These are phyloP conservation scores for Oostethus manadensis DNA, from an alignment of 2,113 vertebrate genomes.

Conservation along the genomic window DNA sequence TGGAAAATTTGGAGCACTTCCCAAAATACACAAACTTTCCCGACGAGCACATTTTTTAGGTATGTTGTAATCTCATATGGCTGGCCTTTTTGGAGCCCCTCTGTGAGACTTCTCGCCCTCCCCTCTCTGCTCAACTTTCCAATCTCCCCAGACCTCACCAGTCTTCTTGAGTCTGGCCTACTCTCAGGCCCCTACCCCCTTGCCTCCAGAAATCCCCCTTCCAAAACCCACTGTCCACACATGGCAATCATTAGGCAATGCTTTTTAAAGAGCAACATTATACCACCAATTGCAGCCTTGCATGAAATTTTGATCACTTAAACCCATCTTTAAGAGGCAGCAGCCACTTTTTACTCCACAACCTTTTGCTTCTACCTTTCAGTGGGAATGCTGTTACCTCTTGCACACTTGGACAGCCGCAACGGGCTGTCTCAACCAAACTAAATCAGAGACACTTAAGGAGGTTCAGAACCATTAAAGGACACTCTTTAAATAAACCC, in stretches of 20 bases:
- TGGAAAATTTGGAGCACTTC: constrained; percentile 72
- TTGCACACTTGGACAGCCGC: constrained; percentile 38
- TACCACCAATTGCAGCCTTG: constrained; percentile 63
- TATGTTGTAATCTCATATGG: constrained; percentile 72
- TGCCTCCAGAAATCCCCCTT: constrained; percentile 48
- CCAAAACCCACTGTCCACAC: constrained; percentile 67
- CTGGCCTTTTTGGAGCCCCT: constrained; percentile 72
- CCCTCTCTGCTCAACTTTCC: constrained; percentile 62
- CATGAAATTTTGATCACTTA: constrained; percentile 72
- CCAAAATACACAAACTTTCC: constrained; percentile 65
- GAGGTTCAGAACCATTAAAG: constrained; percentile 58
- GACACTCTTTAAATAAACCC: constrained; percentile 65
- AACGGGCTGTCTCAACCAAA: constrained; percentile 63
- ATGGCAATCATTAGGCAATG: constrained; percentile 69
- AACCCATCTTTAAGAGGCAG: constrained; percentile 74
- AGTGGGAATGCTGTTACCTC: constrained; percentile 66
- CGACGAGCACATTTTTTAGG: constrained; percentile 68
- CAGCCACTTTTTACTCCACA: constrained; percentile 53
- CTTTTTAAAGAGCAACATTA: constrained; percentile 69
- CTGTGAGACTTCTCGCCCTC: constrained; percentile 54
- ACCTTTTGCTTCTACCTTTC: constrained; percentile 52
- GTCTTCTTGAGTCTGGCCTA: constrained; percentile 63
- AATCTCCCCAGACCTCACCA: constrained; percentile 63
- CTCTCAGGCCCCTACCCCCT: constrained; percentile 58
- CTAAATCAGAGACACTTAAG: constrained; percentile 72